A percentile compares a stretch with the other conserved stretches of the same genome.
Evolutionary conservation across 2,888 invertebrate genomes (phyloP).

Genomic region (Macropis europaea): DNA sequence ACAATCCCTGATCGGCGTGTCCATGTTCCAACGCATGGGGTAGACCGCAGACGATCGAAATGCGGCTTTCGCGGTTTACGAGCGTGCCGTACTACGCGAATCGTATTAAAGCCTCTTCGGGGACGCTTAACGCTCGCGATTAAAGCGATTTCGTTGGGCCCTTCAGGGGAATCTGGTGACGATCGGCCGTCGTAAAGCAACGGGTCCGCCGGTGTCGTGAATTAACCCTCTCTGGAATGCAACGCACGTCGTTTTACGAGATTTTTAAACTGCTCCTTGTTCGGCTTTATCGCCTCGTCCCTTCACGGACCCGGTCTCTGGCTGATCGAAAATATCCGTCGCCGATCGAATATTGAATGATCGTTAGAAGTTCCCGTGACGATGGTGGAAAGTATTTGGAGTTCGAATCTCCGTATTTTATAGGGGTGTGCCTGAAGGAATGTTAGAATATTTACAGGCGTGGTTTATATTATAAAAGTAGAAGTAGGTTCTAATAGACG

Average conservation of each 20-base stretch:
- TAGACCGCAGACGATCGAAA: slow-evolving; percentile 35
- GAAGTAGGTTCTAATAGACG: too few species aligned
- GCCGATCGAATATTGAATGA: too few species aligned
- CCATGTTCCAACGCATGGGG: not conserved
- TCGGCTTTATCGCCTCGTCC: not conserved
- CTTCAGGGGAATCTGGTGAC: slow-evolving; percentile 2
- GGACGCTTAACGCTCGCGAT: slow-evolving; percentile 37
- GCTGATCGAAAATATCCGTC: too few species aligned
- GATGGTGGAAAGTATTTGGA: too few species aligned
- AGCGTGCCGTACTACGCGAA: slow-evolving; percentile 25
- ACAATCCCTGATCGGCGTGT: too few species aligned
- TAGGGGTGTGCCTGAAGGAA: too few species aligned
- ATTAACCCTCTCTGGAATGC: not conserved
- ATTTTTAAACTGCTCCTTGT: slow-evolving; percentile 9
- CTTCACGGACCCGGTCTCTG: not conserved
- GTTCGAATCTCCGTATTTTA: too few species aligned
- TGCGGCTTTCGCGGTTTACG: slow-evolving; percentile 43
- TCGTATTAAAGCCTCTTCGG: slow-evolving; percentile 34
- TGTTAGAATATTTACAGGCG: too few species aligned
- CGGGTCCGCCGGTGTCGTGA: not conserved
- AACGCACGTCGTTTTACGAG: not conserved
- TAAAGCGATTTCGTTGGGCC: slow-evolving; percentile 21
- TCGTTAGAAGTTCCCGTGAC: too few species aligned
- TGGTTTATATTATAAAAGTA: too few species aligned
- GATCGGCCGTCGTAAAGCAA: slow-evolving; percentile 31